Evolutionary conservation across 2,113 vertebrate species (phyloP).

Genomic region (Macrotus californicus): DNA sequence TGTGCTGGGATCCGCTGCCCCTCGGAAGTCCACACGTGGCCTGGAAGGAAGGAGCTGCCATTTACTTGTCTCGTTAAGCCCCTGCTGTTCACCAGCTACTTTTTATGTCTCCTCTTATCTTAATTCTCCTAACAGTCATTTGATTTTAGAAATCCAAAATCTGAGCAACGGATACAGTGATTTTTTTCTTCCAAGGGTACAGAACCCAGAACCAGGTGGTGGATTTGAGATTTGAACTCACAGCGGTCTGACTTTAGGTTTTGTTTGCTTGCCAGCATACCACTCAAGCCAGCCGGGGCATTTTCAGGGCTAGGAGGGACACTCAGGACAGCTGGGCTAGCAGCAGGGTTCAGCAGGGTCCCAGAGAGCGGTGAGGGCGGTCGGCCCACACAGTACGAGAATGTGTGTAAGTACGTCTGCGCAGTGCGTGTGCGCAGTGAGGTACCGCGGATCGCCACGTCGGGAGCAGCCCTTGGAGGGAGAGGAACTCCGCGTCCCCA

Average conservation of each 20-base stretch:
- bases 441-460: neutral
- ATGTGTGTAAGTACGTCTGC: rapidly evolving
- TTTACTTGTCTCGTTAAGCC: neutral
- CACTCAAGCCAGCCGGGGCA: neutral
- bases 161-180: neutral
- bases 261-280: neutral
- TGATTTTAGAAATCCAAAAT: neutral
- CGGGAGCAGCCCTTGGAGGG: neutral
- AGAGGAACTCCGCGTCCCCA: neutral
- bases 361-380: rapidly evolving
- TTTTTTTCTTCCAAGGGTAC: neutral
- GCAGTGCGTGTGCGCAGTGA: neutral
- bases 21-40: neutral
- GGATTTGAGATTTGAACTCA: neutral
- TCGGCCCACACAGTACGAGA: neutral
- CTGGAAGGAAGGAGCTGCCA: neutral
- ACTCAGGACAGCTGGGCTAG: neutral
- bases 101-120: neutral
- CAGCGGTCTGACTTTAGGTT: neutral
- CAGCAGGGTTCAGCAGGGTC: too few relatives aligned
- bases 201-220: neutral
- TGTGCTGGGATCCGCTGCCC: neutral
- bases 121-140: neutral
- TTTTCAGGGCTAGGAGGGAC: neutral
- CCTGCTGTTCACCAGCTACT: neutral